Base-by-base conservation (phyloP, 2,113 vertebrate species). In the Datnioides undecimradiatus region DNA sequence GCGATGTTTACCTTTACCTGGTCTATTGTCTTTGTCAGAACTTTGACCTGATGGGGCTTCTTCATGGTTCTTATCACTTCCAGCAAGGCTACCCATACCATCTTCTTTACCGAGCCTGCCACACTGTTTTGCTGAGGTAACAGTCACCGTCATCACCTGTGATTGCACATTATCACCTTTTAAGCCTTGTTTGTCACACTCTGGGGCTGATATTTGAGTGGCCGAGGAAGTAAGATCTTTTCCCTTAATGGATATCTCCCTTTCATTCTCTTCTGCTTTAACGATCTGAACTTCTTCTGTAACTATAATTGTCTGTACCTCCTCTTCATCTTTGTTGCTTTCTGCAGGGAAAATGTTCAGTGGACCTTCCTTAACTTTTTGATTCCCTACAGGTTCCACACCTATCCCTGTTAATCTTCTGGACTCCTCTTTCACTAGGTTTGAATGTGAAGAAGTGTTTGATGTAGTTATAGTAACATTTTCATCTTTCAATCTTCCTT, bases 401-500 rank as follows among this genome's bases (percentile, higher is more conserved):
- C 3, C 29, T 17, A 17, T 34, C 12, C 49, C 52, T 0, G 36
- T 33, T 63, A 76, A 38, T 66, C 2, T 72, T 73, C 80, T 63
- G 59, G 54, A 36, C 45, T 90, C 70, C 12, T 74, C 58, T 73
- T 77, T 84, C 4, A 80, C 40, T 31, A 54, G 29, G 19, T 65
- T 76, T 25, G 59, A 79, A 48, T 91, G 86, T 74, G 90, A 87
- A 67, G 80, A 80, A 49, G 80, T 51, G 43, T 43, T 36, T 23
- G 54, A 83, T 62, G 58, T 48, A 76, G 80, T 84, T n/a, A 86
- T 41, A 72, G 86, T 78, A 63, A 88, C 77, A 86, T 80, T 75
- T 87, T 33, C 41, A 62, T 85, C 63, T 80, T 93, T 96, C 76
- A 85, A 48, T 76, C 79, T 95, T 13, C 83, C 55, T 79, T 73